Conservation (phyloP, 2,888 invertebrate genomes). For the Boloria euphrosyne region DNA sequence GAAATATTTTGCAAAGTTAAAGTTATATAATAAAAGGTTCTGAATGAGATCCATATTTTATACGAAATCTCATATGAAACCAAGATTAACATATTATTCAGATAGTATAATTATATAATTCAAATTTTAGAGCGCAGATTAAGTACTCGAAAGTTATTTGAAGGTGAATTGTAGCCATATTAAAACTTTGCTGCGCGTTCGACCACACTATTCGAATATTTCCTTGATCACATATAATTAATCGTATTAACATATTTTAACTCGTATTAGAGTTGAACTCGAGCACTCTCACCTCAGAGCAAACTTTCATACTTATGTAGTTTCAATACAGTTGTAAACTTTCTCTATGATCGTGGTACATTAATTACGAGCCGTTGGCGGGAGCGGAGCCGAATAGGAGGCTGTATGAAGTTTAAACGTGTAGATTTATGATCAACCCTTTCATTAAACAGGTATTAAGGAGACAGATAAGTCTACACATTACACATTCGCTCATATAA, state of each 20-base stretch:
- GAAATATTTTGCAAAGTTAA: too few relatives aligned
- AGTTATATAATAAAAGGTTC: background rate
- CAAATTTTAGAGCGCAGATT: slow-evolving; percentile 30
- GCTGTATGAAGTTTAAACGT: slow-evolving; percentile 75
- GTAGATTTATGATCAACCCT: slow-evolving; percentile 81
- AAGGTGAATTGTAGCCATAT: slow-evolving; percentile 41
- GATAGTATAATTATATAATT: slow-evolving; percentile 33
- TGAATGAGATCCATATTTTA: background rate
- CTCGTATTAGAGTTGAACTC: slow-evolving; percentile 69
- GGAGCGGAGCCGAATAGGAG: slow-evolving; percentile 70
- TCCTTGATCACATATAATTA: slow-evolving; percentile 48
- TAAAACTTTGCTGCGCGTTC: slow-evolving; percentile 34
- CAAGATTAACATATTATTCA: slow-evolving; percentile 20
- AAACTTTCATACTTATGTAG: slow-evolving; percentile 75
- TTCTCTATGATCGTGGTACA: slow-evolving; percentile 74
- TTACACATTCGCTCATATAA: slow-evolving; percentile 74
- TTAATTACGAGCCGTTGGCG: slow-evolving; percentile 73
- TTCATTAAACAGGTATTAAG: slow-evolving; percentile 81
- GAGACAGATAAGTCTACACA: slow-evolving; percentile 74
- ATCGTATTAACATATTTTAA: slow-evolving; percentile 68
- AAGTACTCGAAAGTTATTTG: slow-evolving; percentile 37
- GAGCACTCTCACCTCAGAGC: slow-evolving; percentile 69
- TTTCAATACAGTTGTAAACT: slow-evolving; percentile 78
- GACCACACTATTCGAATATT: slow-evolving; percentile 39
- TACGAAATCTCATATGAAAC: slow-evolving; percentile 19